A percentile compares a stretch with the other conserved stretches of the same genome.
Evolutionary conservation across 2,888 invertebrate genomes (phyloP).

Genomic region (Apamea epomidion): DNA sequence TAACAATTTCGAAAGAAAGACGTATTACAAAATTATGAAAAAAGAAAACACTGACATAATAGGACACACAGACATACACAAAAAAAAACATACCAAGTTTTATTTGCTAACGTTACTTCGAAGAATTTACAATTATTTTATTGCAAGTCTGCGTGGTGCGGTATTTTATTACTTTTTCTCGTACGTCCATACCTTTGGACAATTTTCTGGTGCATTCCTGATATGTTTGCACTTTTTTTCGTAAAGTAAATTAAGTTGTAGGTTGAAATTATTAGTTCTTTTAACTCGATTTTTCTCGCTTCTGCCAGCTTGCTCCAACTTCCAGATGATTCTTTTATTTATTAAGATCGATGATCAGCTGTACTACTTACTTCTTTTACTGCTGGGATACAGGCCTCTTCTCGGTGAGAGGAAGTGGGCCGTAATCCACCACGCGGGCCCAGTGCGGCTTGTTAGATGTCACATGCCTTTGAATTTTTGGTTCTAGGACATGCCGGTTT

Average conservation of each 20-base stretch:
- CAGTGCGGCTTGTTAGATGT: too few species aligned
- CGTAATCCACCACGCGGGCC: too few species aligned
- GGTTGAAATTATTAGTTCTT: neutral
- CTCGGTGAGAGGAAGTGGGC: too few species aligned
- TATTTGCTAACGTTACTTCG: constrained; percentile 49
- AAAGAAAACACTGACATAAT: neutral
- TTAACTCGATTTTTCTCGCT: neutral
- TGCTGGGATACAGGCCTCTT: too few species aligned
- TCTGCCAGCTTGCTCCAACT: neutral
- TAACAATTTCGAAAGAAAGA: too few species aligned
- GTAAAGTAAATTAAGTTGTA: constrained; percentile 21
- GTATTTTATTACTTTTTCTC: constrained; percentile 50
- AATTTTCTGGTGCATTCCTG: constrained; percentile 61
- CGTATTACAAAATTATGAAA: too few species aligned
- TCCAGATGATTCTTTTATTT: neutral
- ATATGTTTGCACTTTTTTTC: constrained; percentile 20
- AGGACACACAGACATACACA: neutral
- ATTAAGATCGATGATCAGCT: too few species aligned
- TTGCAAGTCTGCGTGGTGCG: constrained; percentile 42
- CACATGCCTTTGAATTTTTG: too few species aligned
- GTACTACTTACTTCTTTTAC: too few species aligned
- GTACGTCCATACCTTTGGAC: constrained; percentile 32
- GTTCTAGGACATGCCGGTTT: too few species aligned
- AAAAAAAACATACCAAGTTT: neutral
- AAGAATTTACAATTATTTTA: constrained; percentile 66